A percentile compares a stretch with the other conserved stretches of the same genome.
phyloP scores from a whole-genome alignment of 2,888 invertebrate genomes.

The Noctua pronuba region DNA sequence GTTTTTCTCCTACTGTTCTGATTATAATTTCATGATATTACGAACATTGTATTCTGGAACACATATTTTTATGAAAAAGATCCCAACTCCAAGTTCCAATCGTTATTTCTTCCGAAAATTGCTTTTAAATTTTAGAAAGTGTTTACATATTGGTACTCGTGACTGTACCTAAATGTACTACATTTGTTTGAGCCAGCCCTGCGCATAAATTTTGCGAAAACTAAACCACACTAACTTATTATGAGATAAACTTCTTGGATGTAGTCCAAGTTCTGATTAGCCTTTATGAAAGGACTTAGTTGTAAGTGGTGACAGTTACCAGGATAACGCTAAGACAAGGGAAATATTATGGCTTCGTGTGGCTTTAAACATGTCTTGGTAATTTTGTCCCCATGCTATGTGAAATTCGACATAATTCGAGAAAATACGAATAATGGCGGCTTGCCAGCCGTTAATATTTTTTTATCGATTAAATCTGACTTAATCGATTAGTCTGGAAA shows the following conservation, averaged over 20 bases:
- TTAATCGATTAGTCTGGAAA: neutral
- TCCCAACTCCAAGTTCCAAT: no score
- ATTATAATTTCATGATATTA: no score
- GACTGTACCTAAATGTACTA: neutral
- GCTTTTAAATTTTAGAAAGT: no score
- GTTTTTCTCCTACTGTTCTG: no score
- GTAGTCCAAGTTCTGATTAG: neutral
- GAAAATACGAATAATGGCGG: neutral
- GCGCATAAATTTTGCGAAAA: neutral
- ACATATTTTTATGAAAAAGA: no score
- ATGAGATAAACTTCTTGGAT: neutral
- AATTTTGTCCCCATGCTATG: neutral
- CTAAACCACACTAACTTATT: neutral
- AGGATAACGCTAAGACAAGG: neutral
- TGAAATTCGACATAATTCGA: neutral
- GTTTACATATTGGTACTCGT: no score
- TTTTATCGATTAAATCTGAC: neutral
- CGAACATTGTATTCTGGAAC: no score
- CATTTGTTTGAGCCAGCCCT: neutral
- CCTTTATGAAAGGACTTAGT: neutral
- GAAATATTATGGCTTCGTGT: neutral
- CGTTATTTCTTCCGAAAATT: no score
- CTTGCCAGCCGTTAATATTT: neutral
- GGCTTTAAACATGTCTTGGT: neutral
- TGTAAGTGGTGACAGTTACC: neutral